phyloP scores from a whole-genome alignment of 2,113 vertebrate genomes.

The Lipophrys pholis region DNA sequence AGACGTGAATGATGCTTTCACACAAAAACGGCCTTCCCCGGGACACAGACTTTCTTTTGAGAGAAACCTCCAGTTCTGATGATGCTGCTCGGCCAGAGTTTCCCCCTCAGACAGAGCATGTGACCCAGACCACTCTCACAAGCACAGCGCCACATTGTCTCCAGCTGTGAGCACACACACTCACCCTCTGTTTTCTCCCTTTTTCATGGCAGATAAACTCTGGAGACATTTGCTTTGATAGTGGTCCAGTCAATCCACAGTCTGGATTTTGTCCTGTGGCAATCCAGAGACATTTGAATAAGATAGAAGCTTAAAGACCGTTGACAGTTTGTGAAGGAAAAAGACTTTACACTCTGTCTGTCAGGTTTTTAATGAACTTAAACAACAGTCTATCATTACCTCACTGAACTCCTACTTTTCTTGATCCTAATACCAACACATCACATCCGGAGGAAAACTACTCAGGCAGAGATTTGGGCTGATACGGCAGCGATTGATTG shows the following conservation, averaged over 20 bases:
- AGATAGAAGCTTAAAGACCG: slow-evolving; percentile 1
- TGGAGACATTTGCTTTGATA: not conserved
- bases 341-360: no score
- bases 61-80: slow-evolving; percentile 48
- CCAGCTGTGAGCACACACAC: not conserved
- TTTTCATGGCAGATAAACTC: not conserved
- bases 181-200: not conserved
- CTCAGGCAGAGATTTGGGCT: not conserved
- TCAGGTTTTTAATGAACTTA: not conserved
- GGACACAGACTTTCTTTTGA: slow-evolving; percentile 31
- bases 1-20: slow-evolving; percentile 79
- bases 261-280: slow-evolving; percentile 8
- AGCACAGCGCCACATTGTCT: slow-evolving; percentile 38
- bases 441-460: slow-evolving; percentile 1
- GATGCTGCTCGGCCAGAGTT: slow-evolving; percentile 45
- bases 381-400: not conserved
- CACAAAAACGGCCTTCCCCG: slow-evolving; percentile 52
- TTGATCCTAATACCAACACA: not conserved
- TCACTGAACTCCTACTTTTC: not conserved
- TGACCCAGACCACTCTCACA: not conserved
- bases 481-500: not conserved
- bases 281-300: not conserved
- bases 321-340: not conserved
- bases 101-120: slow-evolving; percentile 42
- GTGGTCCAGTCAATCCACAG: not conserved